phyloP scores from a whole-genome alignment of 2,888 invertebrate genomes.

The Mamestra brassicae region DNA sequence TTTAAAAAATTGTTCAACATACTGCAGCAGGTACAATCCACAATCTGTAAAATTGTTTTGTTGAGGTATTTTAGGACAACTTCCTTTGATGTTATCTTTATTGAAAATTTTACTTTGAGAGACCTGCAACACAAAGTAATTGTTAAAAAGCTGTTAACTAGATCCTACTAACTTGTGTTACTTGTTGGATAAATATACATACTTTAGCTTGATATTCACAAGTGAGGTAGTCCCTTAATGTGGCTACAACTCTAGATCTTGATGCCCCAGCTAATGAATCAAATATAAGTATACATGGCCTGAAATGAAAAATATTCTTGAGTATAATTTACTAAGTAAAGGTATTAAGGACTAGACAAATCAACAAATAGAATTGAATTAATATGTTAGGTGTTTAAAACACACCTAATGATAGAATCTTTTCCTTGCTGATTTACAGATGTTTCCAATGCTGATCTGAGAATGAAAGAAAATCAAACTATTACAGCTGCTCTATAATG shows the following conservation, averaged over 20 bases:
- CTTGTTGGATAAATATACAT: conserved; percentile 57
- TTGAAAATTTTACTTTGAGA: conserved; percentile 93
- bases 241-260: conserved; percentile 96
- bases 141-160: conserved; percentile 13
- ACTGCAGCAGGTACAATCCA: conserved; percentile 98
- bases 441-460: conserved; percentile 47
- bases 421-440: conserved; percentile 52
- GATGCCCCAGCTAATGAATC: conserved; percentile 97
- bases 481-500: conserved; percentile 10
- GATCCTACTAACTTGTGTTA: conserved; percentile 5
- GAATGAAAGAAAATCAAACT: conserved; percentile 41
- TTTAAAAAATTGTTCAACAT: conserved; percentile 98
- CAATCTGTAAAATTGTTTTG: conserved; percentile 99
- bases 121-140: conserved; percentile 79
- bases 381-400: conserved; percentile 32
- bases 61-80: conserved; percentile 98
- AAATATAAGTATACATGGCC: conserved; percentile 98
- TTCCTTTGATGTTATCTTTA: conserved; percentile 96
- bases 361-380: conserved; percentile 1
- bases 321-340: conserved; percentile 14
- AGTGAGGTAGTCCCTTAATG: conserved; percentile 97
- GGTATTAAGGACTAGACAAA: conserved; percentile 8
- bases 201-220: conserved; percentile 96
- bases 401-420: conserved; percentile 60
- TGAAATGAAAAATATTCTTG: conserved; percentile 82